Percentiles rank a stretch among this genome's conserved stretches.
phyloP scores from a whole-genome alignment of 2,888 invertebrate genomes.

The Phaedon cochleariae region DNA sequence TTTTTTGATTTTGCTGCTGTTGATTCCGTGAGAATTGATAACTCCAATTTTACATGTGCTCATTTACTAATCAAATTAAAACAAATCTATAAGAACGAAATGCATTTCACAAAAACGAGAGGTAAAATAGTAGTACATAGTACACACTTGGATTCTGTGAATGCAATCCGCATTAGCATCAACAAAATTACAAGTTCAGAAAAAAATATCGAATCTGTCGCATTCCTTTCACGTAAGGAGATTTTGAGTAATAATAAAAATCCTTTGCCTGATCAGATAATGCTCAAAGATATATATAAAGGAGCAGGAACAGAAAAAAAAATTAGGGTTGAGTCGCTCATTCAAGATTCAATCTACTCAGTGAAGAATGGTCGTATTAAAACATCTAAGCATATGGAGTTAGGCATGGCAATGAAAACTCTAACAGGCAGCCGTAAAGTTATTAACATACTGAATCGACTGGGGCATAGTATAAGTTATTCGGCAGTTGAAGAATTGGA shows the following conservation, averaged over 20 bases:
- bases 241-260: slow-evolving; percentile 11
- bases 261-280: slow-evolving; percentile 8
- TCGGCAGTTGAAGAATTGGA: slow-evolving; percentile 1
- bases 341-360: not conserved
- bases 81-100: not conserved
- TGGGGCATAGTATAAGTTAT: not conserved
- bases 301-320: no score
- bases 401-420: not conserved
- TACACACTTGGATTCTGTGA: slow-evolving; percentile 2
- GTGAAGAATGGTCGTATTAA: not conserved
- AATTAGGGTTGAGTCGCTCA: not conserved
- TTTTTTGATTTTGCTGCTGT: slow-evolving; percentile 4
- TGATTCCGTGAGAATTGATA: not conserved
- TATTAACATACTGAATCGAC: not conserved
- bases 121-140: slow-evolving; percentile 15
- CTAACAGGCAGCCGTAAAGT: not conserved
- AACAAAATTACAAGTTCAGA: slow-evolving; percentile 8
- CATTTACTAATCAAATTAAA: slow-evolving; percentile 7
- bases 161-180: slow-evolving; percentile 5
- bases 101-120: slow-evolving; percentile 5
- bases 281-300: slow-evolving; percentile 15
- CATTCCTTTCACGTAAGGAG: slow-evolving; percentile 9
- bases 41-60: slow-evolving; percentile 5
- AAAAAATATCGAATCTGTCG: slow-evolving; percentile 3
- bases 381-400: not conserved